Base-by-base conservation (phyloP, 2,888 invertebrate genomes). In the Julus scanicus region DNA sequence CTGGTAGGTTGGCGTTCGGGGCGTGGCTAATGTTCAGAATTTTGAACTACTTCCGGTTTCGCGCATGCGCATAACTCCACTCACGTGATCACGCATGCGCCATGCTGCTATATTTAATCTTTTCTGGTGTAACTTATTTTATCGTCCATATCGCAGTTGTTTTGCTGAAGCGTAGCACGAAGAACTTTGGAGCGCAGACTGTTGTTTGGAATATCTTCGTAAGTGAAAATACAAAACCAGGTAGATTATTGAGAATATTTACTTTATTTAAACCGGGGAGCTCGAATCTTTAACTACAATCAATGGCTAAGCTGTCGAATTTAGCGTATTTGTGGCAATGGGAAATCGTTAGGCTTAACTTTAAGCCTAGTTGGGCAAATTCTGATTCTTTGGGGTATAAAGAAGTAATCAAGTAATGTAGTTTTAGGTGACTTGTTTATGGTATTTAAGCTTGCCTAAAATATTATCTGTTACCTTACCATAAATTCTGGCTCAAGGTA, bases 271-370 rank as follows among this genome's bases (percentile, higher is more conserved):
- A 13, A 37, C 29, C 1, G 80, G 29, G 80, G 37, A 8, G 0
- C 37, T 29, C 2, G 3, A 80, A 37, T 80, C 29, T 1, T 2
- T 6, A 80, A 4, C 11, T 80, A 2, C 37, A 13, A 37, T 80
- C 13, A 17, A 80, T 80, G 80, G 80, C 13, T 37, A 80, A 11
- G 37, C 80, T 29, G 11, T 11, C 2, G 80, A 80, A 3, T 37
- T 80, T 80, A 3, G 37, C 3, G 2, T 37, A 13, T 13, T 80
- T 37, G 3, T 80, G 80, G 37, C 37, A 37, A 29, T 9, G 80
- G 80, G 15, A 80, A 29, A 37, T 80, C 37, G 80, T 37, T 37
- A 80, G 80, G 80, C 80, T 80, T 80, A 80, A 80, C 29, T 80
- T 80, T 37, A 80, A 37, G 80, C 37, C 80, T 80, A 80, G 37